Conservation (phyloP, 2,888 invertebrate genomes). For the Clitarchus hookeri region DNA sequence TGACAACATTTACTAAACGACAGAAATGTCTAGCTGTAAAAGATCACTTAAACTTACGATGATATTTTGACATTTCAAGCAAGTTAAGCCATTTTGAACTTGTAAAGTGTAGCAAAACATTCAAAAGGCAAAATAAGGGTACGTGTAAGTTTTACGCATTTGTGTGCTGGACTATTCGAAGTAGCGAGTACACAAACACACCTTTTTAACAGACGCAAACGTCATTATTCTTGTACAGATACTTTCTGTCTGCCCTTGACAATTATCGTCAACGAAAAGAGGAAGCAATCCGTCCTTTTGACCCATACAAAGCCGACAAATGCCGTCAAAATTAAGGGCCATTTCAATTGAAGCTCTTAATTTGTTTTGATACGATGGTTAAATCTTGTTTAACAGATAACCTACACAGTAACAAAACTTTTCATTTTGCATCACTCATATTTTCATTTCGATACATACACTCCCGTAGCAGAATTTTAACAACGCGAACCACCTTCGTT, state of each 20-base stretch:
- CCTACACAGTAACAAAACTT: slow-evolving; percentile 17
- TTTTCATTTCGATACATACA: slow-evolving; percentile 14
- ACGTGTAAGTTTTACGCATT: too few relatives aligned
- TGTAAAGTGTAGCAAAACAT: too few relatives aligned
- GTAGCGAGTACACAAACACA: slow-evolving; percentile 19
- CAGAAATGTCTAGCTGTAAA: too few relatives aligned
- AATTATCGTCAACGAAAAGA: slow-evolving; percentile 30
- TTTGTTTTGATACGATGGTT: not conserved
- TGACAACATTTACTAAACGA: too few relatives aligned
- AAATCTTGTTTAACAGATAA: slow-evolving; percentile 12
- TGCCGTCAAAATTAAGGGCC: slow-evolving; percentile 31
- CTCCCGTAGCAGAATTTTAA: not conserved
- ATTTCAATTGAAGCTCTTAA: slow-evolving; percentile 4
- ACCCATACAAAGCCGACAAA: slow-evolving; percentile 34
- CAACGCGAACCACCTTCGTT: not conserved
- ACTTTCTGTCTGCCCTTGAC: slow-evolving; percentile 12
- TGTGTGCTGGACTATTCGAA: too few relatives aligned
- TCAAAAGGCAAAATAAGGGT: too few relatives aligned
- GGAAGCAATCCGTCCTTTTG: slow-evolving; percentile 32
- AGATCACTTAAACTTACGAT: too few relatives aligned
- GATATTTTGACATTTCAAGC: too few relatives aligned
- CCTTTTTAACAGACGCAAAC: slow-evolving; percentile 33
- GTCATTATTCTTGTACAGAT: slow-evolving; percentile 32
- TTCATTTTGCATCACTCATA: slow-evolving; percentile 17
- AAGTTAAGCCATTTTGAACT: too few relatives aligned